Evolutionary conservation across 53 echinoderm and acorn worm species (phyloP), one percentile per base, ranked within the genome.

Genomic region (Luidia sarsii): DNA sequence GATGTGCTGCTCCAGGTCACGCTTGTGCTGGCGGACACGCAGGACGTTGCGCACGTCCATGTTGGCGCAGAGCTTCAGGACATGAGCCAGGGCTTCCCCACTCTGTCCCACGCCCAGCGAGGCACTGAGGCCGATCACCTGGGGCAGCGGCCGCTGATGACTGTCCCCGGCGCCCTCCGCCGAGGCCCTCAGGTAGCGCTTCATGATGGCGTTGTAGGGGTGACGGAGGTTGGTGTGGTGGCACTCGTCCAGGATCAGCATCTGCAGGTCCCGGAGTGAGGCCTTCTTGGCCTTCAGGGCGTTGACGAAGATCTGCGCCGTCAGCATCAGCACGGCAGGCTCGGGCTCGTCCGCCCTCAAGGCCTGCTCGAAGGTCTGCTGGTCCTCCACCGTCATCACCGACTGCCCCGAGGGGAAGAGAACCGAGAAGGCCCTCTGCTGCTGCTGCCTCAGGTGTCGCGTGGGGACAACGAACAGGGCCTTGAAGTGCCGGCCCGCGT

Each of bases 201-300:
- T 55, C 91, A 91, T 91, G 65, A 91, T 84, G 41, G 71, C 87
- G 60, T 91, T 91, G 68, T 91, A 91, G 0, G 91, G 87, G 74
- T 91, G 91, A 24, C 63, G 71, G 7, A 88, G 73, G 11, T 84
- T 86, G 0, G 91, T 87, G 68, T 91, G 91, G 43, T 91, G 91
- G 36, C 87, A 87, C 71, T 91, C 91, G 50, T 91, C 91, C 37
- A 87, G 87, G 30, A 91, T 70, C 39, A 91, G 33, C 84, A 91
- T 84, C 4, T 80, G 39, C 1, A 70, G 36, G 54, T 86, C 84
- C 7, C 67, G 48, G 5, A 91, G 39, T 0, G 48, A 39, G 21
- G 87, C 60, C 15, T 49, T 41, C 33, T 68, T 45, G 16, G 63
- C 55, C 27, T 65, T 65, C 22, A 91, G 39, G 10, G 91, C 87